Conservation (phyloP, 2,888 invertebrate genomes). For the Cheilosia soror region DNA sequence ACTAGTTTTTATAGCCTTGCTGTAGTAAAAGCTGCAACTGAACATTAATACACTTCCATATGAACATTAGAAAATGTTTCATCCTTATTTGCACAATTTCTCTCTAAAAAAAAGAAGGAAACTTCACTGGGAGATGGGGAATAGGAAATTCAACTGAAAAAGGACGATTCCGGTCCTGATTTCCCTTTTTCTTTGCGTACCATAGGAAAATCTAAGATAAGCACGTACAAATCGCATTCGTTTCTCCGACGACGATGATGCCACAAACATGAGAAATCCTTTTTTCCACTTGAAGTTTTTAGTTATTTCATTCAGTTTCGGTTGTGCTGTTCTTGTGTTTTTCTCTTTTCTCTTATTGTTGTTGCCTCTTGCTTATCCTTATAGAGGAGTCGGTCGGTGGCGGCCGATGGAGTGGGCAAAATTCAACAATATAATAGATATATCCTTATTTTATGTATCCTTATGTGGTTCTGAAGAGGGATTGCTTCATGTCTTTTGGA, state of each 20-base stretch:
- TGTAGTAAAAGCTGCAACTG: slow-evolving; percentile 51
- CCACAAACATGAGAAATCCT: slow-evolving; percentile 74
- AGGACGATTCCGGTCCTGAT: slow-evolving; percentile 52
- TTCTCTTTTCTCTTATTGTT: neutral
- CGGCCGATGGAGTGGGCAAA: slow-evolving; percentile 11
- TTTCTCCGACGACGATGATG: slow-evolving; percentile 76
- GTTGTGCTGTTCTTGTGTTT: neutral
- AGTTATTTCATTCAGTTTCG: slow-evolving; percentile 53
- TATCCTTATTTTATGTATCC: slow-evolving; percentile 73
- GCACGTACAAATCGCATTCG: slow-evolving; percentile 84
- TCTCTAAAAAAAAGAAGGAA: slow-evolving; percentile 14
- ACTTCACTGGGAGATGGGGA: neutral
- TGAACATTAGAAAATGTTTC: slow-evolving; percentile 70
- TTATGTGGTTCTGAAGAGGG: slow-evolving; percentile 72
- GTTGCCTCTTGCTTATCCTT: slow-evolving; percentile 3
- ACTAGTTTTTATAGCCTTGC: slow-evolving; percentile 63
- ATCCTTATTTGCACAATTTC: slow-evolving; percentile 71
- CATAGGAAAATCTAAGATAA: slow-evolving; percentile 77
- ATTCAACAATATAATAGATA: slow-evolving; percentile 70
- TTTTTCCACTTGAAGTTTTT: slow-evolving; percentile 74
- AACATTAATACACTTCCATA: slow-evolving; percentile 75
- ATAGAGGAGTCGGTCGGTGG: slow-evolving; percentile 1
- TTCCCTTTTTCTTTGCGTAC: slow-evolving; percentile 59
- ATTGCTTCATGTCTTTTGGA: slow-evolving; percentile 70
- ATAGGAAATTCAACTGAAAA: slow-evolving; percentile 45